Evolutionary conservation across 2,113 vertebrate genomes (phyloP).

Genomic region (Lepus timidus): DNA sequence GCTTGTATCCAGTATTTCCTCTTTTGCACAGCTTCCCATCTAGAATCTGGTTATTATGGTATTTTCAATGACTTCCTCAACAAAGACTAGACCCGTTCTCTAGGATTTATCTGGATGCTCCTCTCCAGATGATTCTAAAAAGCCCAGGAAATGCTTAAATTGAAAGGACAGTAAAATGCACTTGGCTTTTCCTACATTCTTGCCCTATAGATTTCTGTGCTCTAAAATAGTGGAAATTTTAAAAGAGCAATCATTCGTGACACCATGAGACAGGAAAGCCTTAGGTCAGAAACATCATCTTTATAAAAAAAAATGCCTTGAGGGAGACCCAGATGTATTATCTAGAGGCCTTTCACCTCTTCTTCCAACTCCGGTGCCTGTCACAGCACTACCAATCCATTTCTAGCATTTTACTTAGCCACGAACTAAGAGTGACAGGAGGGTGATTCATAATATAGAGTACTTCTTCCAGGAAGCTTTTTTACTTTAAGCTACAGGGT

Average conservation of each 20-base stretch:
- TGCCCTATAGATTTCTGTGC: conserved; percentile 76
- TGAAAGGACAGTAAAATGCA: conserved; percentile 73
- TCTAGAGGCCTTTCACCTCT: conserved; percentile 84
- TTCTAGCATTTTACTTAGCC: conserved; percentile 87
- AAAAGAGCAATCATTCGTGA: conserved; percentile 83
- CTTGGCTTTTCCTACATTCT: conserved; percentile 70
- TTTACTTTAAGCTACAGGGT: conserved; percentile 86
- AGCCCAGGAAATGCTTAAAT: conserved; percentile 56
- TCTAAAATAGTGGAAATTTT: conserved; percentile 83
- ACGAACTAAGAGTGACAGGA: conserved; percentile 88
- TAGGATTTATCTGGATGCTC: neutral
- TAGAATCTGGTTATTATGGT: neutral
- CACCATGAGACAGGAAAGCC: conserved; percentile 75
- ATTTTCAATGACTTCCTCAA: conserved; percentile 31
- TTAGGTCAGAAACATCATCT: conserved; percentile 85
- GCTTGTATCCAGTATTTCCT: neutral
- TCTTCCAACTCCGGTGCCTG: conserved; percentile 79
- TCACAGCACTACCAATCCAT: conserved; percentile 85
- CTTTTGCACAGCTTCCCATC: neutral
- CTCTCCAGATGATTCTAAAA: conserved; percentile 53
- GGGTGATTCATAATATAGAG: conserved; percentile 87
- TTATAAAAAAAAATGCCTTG: conserved; percentile 81
- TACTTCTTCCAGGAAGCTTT: conserved; percentile 86
- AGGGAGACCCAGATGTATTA: conserved; percentile 84
- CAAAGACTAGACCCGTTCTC: neutral